Base-by-base conservation (phyloP, 1,140 invertebrate genomes). In the Euura saliciscinereae region DNA sequence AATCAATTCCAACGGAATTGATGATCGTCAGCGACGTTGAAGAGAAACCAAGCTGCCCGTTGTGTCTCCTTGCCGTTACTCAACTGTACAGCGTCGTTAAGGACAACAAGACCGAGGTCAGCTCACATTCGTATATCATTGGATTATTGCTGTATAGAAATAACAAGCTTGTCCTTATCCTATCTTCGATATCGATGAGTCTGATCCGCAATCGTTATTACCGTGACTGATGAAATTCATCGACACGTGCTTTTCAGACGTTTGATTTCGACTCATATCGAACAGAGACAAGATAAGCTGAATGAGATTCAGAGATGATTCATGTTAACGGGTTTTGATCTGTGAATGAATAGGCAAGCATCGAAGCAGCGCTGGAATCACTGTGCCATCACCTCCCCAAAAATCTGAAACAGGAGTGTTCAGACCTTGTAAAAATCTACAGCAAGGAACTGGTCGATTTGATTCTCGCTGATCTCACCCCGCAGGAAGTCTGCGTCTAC, bases 11-110 rank as follows among this genome's bases (percentile, higher is more conserved):
- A 5, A 84, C 86, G 44, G 88, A 89, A 44, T 87, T 91, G 43
- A 87, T 88, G 13, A 85, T 91, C 76, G 84, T 89, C 46, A 87
- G 83, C 10, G 85, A 88, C 74, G 83, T 88, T 43, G 82, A 88
- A 76, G 88, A 89, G 44, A 91, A 91, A 71, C 89, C 90, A 28
- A 90, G 87, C 45, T 96, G 95, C 80, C 93, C 94, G n/a, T 84
- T 96, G 3, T 97, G 96, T 83, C 86, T 96, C 42, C 92, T 96
- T 78, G 94, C 94, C 13, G 90, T 97, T 8, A 89, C 91, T 75
- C 90, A 94, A 82, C 79, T 94, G 66, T 90, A 94, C 77, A 84
- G 90, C 43, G 89, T 91, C 78, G 88, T 95, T 2, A 91, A 91
- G 78, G 87, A 92, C 66, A 91, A 95, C 73, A 92, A 89, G 77